Evolutionary conservation across 1,140 invertebrate species (phyloP).

Genomic region (Mycetomoellerius zeteki): DNA sequence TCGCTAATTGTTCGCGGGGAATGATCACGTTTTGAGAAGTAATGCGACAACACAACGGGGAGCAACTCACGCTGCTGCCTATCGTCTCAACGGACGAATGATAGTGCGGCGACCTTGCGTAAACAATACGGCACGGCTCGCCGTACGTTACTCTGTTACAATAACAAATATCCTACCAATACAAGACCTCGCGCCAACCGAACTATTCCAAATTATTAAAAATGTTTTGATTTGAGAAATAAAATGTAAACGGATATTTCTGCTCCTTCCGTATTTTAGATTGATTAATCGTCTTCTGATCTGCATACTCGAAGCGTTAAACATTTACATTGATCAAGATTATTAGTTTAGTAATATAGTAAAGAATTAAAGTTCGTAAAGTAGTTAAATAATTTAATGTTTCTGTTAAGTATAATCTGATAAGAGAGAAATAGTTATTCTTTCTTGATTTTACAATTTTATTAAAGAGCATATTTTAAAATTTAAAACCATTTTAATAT

Average conservation of each 20-base stretch:
- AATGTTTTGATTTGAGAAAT: not conserved
- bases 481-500: too few species aligned
- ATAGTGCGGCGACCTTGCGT: not conserved
- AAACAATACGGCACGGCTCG: conserved; percentile 4
- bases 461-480: too few species aligned
- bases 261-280: not conserved
- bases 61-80: not conserved
- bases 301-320: not conserved
- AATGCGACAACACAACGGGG: conserved; percentile 19
- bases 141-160: not conserved
- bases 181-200: not conserved
- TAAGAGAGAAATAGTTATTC: too few species aligned
- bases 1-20: conserved; percentile 21
- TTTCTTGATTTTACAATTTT: too few species aligned
- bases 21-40: conserved; percentile 18
- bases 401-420: too few species aligned
- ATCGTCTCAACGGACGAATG: not conserved
- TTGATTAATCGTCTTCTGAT: not conserved
- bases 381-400: too few species aligned
- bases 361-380: not conserved
- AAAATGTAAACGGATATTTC: not conserved
- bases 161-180: conserved; percentile 13
- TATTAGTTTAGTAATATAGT: not conserved
- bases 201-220: not conserved
- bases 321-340: not conserved